Evolutionary conservation across 2,888 invertebrate species (phyloP), one percentile per base, ranked within the genome.

Genomic region (Dryobotodes eremita): DNA sequence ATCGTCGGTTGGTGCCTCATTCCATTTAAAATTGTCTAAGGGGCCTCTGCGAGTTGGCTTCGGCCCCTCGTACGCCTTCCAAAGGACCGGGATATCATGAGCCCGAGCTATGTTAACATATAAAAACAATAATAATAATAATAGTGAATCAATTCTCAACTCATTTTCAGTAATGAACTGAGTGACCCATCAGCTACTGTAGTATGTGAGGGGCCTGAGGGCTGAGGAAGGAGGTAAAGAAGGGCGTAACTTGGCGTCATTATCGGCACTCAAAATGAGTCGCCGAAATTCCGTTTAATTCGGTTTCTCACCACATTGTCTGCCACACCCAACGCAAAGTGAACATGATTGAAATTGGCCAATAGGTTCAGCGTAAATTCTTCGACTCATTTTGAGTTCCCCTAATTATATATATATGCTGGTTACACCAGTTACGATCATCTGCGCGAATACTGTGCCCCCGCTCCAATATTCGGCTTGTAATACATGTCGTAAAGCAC

Each of bases 101-200:
- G n/a, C n/a, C n/a, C n/a, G n/a, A n/a, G n/a, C n/a, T n/a, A n/a
- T n/a, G n/a, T n/a, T n/a, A n/a, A n/a, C n/a, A n/a, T n/a, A n/a
- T n/a, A n/a, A n/a, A n/a, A n/a, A n/a, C n/a, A n/a, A n/a, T n/a
- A n/a, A n/a, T n/a, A n/a, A n/a, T n/a, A n/a, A n/a, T n/a, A n/a
- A 36, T 36, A 36, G 31, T 36, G 31, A 36, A 36, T 36, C 3
- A 36, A 17, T 48, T 7, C 4, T 20, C 20, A 46, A 26, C 13
- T 71, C 0, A 26, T 13, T 42, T 69, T 26, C 6, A 42, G 53
- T 26, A 61, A 61, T 80, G 55, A 65, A 61, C 75, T 61, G 61
- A 61, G 50, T 71, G 76, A 42, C 70, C 70, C 0, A 55, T 66
- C 55, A 36, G 26, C 46, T 70, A 55, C 7, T 20, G 23, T 26